A percentile compares a stretch with the other conserved stretches of the same genome.
phyloP scores from a whole-genome alignment of 2,888 invertebrate genomes.

The Calliphora vomitoria region DNA sequence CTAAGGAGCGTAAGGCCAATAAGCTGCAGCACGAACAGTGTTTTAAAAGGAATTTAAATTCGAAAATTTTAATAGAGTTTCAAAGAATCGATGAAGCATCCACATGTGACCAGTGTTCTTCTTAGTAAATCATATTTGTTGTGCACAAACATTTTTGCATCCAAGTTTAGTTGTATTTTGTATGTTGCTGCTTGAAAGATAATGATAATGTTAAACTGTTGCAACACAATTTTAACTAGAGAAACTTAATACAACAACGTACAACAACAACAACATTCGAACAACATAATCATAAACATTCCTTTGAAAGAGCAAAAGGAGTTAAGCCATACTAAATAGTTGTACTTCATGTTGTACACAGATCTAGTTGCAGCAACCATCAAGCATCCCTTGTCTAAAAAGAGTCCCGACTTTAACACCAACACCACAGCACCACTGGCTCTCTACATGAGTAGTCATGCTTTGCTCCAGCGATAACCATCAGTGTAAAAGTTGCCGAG shows the following conservation, averaged over 20 bases:
- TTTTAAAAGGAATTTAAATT: conserved; percentile 51
- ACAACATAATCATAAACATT: conserved; percentile 73
- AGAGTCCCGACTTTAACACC: conserved; percentile 74
- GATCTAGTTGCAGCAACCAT: conserved; percentile 20
- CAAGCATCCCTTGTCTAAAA: conserved; percentile 50
- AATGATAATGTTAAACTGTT: conserved; percentile 70
- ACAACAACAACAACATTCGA: conserved; percentile 18
- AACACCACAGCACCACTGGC: conserved; percentile 20
- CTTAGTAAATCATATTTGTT: conserved; percentile 65
- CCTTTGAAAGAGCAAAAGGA: conserved; percentile 40
- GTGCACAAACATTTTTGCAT: conserved; percentile 47
- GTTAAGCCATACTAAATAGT: conserved; percentile 24
- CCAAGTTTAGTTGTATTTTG: conserved; percentile 7
- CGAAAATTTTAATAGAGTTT: conserved; percentile 39
- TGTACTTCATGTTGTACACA: conserved; percentile 22
- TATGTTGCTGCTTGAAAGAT: conserved; percentile 48
- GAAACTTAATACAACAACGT: conserved; percentile 25
- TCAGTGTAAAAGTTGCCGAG: conserved; percentile 70
- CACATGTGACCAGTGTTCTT: conserved; percentile 16
- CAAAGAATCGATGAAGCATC: background rate
- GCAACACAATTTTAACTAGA: conserved; percentile 61
- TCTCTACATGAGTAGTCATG: conserved; percentile 74
- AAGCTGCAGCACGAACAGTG: background rate
- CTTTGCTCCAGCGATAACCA: conserved; percentile 73
- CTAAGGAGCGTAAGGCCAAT: conserved; percentile 22